Evolutionary conservation across 2,113 vertebrate species (phyloP).

Genomic region (Cyprinodon variegatus): DNA sequence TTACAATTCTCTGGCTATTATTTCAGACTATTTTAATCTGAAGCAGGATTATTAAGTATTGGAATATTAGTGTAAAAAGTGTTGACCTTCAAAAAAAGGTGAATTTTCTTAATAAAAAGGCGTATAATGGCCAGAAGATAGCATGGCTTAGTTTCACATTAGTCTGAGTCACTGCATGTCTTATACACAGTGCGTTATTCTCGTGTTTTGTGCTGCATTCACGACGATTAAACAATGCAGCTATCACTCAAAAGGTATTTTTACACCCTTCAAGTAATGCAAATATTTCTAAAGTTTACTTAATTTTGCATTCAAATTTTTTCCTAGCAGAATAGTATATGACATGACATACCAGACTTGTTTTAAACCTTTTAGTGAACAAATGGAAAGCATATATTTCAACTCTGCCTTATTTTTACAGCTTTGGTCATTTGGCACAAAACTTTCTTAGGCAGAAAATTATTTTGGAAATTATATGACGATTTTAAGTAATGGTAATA

Average conservation of each 20-base stretch:
- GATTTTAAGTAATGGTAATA: no score
- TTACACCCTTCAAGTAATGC: background rate
- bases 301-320: background rate
- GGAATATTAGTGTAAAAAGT: no score
- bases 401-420: background rate
- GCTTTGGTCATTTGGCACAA: background rate
- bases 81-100: no score
- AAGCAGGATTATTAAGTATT: no score
- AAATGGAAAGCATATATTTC: background rate
- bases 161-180: no score
- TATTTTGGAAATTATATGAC: background rate
- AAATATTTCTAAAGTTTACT: background rate
- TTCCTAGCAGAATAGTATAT: no score
- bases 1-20: background rate
- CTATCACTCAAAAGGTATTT: background rate
- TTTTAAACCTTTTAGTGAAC: background rate
- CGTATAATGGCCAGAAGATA: no score
- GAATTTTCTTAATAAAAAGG: no score
- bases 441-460: background rate
- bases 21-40: background rate
- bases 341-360: background rate
- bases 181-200: background rate
- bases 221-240: background rate
- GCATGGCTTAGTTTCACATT: no score
- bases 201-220: background rate